Evolutionary conservation across 2,113 vertebrate species (phyloP).

Genomic region (cattle (Bos taurus)): DNA sequence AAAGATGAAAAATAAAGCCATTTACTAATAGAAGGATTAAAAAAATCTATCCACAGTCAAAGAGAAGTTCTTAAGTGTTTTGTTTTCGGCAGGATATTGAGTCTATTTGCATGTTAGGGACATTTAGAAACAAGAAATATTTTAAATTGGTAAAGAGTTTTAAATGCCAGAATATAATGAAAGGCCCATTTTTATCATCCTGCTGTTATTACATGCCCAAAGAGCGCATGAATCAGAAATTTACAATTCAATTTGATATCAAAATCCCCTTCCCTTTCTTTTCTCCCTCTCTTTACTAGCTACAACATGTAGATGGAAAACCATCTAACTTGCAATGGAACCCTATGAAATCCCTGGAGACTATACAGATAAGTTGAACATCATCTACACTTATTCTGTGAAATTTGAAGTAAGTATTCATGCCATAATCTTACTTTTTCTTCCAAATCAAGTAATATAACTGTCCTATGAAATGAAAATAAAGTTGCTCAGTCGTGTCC

Average conservation of each 20-base stretch:
- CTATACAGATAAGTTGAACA: constrained; percentile 78
- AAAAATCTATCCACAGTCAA: not conserved
- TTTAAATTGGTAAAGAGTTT: constrained; percentile 5
- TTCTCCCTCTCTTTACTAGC: constrained; percentile 70
- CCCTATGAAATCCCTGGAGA: constrained; percentile 86
- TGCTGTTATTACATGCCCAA: not conserved
- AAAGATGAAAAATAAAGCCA: constrained; percentile 23
- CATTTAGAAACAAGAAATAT: not conserved
- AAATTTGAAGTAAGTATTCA: constrained; percentile 84
- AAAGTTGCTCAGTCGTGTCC: fast-evolving
- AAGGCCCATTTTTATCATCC: not conserved
- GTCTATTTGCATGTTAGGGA: not conserved
- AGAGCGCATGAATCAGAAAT: not conserved
- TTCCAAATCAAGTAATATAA: not conserved
- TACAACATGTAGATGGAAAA: constrained; percentile 83
- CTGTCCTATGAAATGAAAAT: not conserved
- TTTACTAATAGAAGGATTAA: not conserved
- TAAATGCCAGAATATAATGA: not conserved
- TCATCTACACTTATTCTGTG: constrained; percentile 90
- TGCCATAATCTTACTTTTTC: not conserved
- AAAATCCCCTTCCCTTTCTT: not conserved
- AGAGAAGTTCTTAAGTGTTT: not conserved
- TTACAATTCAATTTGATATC: not conserved
- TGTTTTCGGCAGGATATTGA: not conserved
- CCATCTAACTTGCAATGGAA: constrained; percentile 79